Evolutionary conservation across 2,888 invertebrate genomes (phyloP), one percentile per base, ranked within the genome.

Genomic region (Venusia cambrica): DNA sequence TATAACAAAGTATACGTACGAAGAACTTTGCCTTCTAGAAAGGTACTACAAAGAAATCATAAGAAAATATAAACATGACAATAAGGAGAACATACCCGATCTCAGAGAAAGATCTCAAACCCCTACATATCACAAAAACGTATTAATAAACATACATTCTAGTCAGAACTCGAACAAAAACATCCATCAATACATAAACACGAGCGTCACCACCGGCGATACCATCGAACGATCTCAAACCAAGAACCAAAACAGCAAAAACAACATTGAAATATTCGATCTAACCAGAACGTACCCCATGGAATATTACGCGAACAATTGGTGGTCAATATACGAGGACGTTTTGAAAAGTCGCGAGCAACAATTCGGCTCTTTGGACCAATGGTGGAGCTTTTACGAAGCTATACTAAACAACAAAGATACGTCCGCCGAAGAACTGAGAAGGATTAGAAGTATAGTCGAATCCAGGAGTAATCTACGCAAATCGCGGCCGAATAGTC

Each of bases 311-410:
- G 88, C 88, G 0, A 88, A 88, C 48, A 88, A 88, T 31, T 88
- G 87, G 88, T 88, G 88, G 88, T 51, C 63, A 0, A 88, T 88
- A 1, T 88, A 88, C 60, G 81, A 87, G 40, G 85, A 85, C 9
- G 58, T 88, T 0, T 37, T 88, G 0, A 83, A 74, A 24, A 84
- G 62, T 14, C 60, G 88, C 0, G 84, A 85, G 24, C 68, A 73
- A 9, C 87, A 87, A 45, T 88, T 84, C 55, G 88, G 88, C 0
- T 77, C 84, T 0, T 75, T 88, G 6, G 87, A 87, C 30, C 78
- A 78, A 42, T 88, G 88, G 88, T 88, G 88, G 88, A 65, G 57
- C 1, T 78, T 83, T 21, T 88, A 88, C 57, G 85, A 87, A 52
- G 64, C 69, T 0, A 72, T 87, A 2, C 28, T 85, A 0, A 79